These are phyloP conservation scores for Noctua janthina DNA, from an alignment of 2,888 invertebrate genomes.

Conservation along the genomic window DNA sequence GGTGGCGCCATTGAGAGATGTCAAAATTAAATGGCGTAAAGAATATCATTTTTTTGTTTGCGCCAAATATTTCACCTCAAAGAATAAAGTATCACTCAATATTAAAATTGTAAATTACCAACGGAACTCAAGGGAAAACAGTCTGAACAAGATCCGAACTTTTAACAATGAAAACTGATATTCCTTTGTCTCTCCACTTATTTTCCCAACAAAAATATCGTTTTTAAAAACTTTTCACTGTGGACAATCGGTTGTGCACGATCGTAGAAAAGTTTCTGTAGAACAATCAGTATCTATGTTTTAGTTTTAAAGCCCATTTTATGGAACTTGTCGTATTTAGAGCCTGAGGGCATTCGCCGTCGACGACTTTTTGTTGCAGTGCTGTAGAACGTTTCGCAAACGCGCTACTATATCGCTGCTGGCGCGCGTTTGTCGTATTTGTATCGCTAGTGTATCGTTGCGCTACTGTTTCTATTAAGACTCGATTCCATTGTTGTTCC, in stretches of 20 bases:
- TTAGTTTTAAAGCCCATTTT: slow-evolving; percentile 22
- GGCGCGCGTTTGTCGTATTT: too few species aligned
- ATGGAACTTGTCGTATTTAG: background rate
- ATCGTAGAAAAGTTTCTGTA: slow-evolving; percentile 6
- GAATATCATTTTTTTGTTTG: background rate
- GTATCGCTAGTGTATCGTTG: too few species aligned
- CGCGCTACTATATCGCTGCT: too few species aligned
- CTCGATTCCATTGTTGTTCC: too few species aligned
- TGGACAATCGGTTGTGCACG: slow-evolving; percentile 33
- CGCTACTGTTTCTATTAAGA: too few species aligned
- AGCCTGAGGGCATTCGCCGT: background rate
- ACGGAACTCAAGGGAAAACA: slow-evolving; percentile 14
- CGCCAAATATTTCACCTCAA: slow-evolving; percentile 13
- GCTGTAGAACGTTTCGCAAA: too few species aligned
- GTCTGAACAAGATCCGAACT: slow-evolving; percentile 29
- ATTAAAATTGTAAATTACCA: slow-evolving; percentile 32
- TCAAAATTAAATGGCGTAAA: background rate
- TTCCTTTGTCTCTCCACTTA: slow-evolving; percentile 40
- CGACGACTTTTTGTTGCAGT: background rate
- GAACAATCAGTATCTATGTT: background rate
- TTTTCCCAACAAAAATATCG: slow-evolving; percentile 36
- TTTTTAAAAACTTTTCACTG: slow-evolving; percentile 39
- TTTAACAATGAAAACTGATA: slow-evolving; percentile 54
- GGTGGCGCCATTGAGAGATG: background rate
- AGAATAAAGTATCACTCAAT: slow-evolving; percentile 3